Base-by-base conservation (phyloP, 2,113 vertebrate species). In the Globicephala melas region DNA sequence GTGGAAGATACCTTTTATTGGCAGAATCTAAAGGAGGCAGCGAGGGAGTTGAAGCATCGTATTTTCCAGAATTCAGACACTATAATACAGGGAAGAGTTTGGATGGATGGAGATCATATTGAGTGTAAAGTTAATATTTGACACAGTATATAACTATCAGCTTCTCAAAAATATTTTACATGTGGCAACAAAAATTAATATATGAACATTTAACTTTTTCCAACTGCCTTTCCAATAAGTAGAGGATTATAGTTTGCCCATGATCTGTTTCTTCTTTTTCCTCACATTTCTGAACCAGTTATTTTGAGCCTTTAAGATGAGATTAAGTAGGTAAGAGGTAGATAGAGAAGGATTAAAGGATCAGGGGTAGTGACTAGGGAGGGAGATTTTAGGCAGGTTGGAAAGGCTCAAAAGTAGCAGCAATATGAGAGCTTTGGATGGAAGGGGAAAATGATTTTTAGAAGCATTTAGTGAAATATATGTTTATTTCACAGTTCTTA, bases 161-260 rank as follows among this genome's bases (percentile, higher is more conserved):
- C 15, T 80, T 92, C 86, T 93, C 26, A 68, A 77, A 97, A 76
- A 36, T 53, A 33, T 68, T 85, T 92, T 41, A 95, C 86, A 83
- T 80, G 26, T 38, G 38, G 55, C 47, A 77, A 83, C 17, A 68
- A 92, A 81, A 89, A 89, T 85, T 79, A 63, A 94, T 23, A 18
- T 87, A 77, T 18, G 8, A 68, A 31, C 28, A 38, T 60, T 79
- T 18, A 65, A 44, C n/a, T 68, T 94, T 91, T 80, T 74, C 23
- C 79, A 68, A 23, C 55, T 77, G 53, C 31, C 3, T 94, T 95
- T 96, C 17, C 26, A 86, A n/a, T 55, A 94, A 50, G 38, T n/a
- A 74, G 6, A 62, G 47, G 13, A 55, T 83, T 68, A 70, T 31
- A 62, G 21, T 36, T 38, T 68, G 77, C 62, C 60, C 3, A 12